Percentiles rank a stretch among this genome's conserved stretches.
Evolutionary conservation across 2,113 vertebrate genomes (phyloP).

Genomic region (Sphaerodactylus townsendi): DNA sequence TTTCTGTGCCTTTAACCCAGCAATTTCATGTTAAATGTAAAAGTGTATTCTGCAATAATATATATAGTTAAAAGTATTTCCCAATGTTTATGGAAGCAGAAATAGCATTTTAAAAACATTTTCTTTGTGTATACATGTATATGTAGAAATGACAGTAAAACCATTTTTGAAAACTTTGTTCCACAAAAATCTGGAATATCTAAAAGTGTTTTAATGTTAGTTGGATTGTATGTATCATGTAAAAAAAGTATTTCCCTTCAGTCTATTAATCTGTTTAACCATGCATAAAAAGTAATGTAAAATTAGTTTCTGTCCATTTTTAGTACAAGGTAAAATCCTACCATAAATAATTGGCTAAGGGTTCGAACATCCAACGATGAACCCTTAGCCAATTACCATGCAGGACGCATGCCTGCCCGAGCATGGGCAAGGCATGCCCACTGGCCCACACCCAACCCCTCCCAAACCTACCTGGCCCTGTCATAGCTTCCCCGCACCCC

Average conservation of each 20-base stretch:
- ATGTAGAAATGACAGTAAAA: neutral
- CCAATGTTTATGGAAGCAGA: neutral
- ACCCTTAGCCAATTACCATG: no score
- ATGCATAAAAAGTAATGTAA: fast-evolving
- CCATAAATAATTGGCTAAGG: no score
- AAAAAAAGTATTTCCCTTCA: neutral
- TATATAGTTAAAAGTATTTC: neutral
- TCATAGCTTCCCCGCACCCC: no score
- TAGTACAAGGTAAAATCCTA: neutral
- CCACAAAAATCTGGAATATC: neutral
- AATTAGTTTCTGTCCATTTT: neutral
- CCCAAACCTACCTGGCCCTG: no score
- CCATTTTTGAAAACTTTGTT: neutral
- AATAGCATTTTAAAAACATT: neutral
- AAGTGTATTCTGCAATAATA: neutral
- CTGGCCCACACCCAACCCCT: no score
- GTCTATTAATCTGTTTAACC: neutral
- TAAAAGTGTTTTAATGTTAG: no score
- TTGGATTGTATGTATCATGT: no score
- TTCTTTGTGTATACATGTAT: neutral
- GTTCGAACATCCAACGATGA: no score
- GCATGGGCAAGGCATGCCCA: no score
- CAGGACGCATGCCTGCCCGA: no score
- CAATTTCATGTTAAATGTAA: neutral
- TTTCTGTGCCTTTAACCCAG: neutral